phyloP scores from a whole-genome alignment of 2,113 vertebrate species.

The Eonycteris spelaea region DNA sequence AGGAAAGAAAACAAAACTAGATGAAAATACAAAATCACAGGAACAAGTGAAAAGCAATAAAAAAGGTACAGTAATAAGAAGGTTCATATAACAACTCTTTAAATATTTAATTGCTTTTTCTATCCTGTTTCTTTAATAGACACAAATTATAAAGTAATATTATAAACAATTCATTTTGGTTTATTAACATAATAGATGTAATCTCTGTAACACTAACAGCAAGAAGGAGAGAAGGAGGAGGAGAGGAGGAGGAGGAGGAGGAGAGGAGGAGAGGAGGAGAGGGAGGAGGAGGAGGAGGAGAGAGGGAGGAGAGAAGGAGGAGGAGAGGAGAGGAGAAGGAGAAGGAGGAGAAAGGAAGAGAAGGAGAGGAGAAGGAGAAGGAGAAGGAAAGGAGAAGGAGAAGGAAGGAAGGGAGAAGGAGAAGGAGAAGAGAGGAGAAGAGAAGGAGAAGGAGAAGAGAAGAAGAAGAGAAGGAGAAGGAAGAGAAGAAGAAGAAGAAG shows the following conservation, averaged over 20 bases:
- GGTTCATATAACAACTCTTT: neutral
- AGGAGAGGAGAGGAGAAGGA: no score
- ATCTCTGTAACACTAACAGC: neutral
- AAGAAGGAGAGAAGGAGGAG: neutral
- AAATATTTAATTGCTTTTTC: neutral
- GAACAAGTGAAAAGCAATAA: neutral
- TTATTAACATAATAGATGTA: neutral
- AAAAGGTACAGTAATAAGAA: neutral
- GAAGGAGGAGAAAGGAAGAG: no score
- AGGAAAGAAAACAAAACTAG: neutral
- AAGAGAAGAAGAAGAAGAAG: neutral
- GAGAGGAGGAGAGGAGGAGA: no score
- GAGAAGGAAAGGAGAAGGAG: no score
- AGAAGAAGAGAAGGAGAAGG: neutral
- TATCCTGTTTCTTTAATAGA: neutral
- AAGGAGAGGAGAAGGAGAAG: no score
- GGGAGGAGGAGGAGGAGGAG: no score
- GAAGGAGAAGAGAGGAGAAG: neutral
- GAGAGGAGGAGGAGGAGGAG: no score
- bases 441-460: no score
- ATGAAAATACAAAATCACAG: neutral
- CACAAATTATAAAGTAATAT: neutral
- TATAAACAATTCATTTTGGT: neutral
- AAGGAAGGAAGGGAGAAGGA: neutral
- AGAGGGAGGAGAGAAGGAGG: no score